Conservation (phyloP, 1,140 invertebrate species). For the Ladona fulva region DNA sequence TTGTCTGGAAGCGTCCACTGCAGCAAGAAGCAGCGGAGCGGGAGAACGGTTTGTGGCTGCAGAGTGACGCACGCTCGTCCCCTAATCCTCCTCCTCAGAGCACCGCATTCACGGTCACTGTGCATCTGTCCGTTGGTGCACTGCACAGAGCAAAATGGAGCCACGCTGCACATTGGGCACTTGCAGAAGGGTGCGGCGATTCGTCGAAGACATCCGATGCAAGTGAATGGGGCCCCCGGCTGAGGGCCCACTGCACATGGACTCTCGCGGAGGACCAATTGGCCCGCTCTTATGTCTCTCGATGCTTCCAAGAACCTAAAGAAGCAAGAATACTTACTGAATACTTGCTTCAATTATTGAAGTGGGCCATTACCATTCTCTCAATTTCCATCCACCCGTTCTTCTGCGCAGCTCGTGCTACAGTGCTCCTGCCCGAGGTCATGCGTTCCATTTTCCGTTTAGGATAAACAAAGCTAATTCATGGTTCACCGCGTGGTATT, state of each 20-base stretch:
- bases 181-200: constrained; percentile 30
- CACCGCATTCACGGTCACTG: constrained; percentile 12
- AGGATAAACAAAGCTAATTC: no score
- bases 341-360: no score
- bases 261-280: not conserved
- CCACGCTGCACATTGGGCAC: constrained; percentile 45
- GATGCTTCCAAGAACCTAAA: not conserved
- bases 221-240: not conserved
- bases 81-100: not conserved
- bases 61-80: not conserved
- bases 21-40: constrained; percentile 26
- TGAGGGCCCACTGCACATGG: not conserved
- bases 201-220: constrained; percentile 29
- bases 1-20: constrained; percentile 20
- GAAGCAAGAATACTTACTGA: no score
- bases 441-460: no score
- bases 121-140: constrained; percentile 28
- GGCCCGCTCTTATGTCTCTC: not conserved
- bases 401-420: no score
- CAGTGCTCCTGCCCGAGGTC: no score
- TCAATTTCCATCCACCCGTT: no score
- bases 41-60: constrained; percentile 22
- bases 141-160: constrained; percentile 41
- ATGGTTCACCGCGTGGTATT: no score
- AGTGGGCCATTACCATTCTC: no score